These are phyloP conservation scores for Rhinoraja longicauda DNA, from an alignment of 2,797 vertebrate genomes.

Conservation along the genomic window DNA sequence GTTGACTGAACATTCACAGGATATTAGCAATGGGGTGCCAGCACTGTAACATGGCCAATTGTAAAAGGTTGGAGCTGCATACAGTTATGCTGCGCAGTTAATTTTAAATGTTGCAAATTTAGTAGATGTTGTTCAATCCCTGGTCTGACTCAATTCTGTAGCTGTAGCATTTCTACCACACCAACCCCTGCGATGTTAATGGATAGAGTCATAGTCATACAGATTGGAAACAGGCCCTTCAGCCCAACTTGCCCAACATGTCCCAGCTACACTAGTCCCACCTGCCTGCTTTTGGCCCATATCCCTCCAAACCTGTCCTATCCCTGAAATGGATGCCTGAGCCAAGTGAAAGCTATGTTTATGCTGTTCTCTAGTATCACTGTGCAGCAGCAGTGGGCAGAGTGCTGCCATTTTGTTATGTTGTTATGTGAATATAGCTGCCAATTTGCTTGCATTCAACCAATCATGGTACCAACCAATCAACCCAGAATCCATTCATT, in stretches of 20 bases:
- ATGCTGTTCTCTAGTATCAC: background rate
- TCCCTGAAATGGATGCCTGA: background rate
- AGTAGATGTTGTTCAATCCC: background rate
- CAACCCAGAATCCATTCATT: background rate
- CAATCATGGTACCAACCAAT: background rate
- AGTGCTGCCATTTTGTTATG: background rate
- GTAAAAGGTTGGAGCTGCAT: background rate
- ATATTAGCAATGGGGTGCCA: background rate
- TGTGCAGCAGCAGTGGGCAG: background rate
- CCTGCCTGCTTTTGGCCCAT: no score
- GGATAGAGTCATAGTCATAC: no score
- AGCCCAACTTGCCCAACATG: no score
- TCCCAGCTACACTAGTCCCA: no score
- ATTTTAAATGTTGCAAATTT: background rate
- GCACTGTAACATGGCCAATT: background rate
- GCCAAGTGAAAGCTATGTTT: background rate
- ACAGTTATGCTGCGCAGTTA: background rate
- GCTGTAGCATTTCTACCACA: background rate
- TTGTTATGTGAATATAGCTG: no score
- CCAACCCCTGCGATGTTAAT: background rate
- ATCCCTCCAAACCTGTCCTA: no score
- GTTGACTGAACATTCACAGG: constrained; percentile 18
- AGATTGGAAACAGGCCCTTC: no score
- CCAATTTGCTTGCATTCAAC: background rate
- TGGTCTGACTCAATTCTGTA: background rate